phyloP scores from a whole-genome alignment of 1,140 invertebrate species.

The Caerostris extrusa region DNA sequence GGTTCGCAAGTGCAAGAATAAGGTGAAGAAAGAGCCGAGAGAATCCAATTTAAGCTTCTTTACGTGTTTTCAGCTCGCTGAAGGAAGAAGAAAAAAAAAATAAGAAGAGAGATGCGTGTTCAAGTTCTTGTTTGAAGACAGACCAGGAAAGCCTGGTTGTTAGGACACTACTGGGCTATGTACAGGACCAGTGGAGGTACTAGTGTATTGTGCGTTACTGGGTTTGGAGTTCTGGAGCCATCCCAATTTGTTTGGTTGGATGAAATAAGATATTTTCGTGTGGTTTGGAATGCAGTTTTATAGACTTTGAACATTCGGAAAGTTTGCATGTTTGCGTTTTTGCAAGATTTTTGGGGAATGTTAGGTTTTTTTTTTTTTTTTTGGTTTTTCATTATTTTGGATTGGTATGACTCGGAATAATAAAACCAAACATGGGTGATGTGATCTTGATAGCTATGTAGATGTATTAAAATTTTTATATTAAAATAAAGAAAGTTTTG shows the following conservation, averaged over 20 bases:
- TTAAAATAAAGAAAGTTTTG: too few species aligned
- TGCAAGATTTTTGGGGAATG: too few species aligned
- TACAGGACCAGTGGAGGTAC: background rate
- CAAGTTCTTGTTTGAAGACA: slow-evolving; percentile 63
- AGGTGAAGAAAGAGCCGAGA: slow-evolving; percentile 68
- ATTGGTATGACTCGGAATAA: too few species aligned
- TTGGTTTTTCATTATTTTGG: too few species aligned
- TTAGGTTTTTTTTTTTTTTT: too few species aligned
- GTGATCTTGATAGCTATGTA: too few species aligned
- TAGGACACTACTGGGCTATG: slow-evolving; percentile 66
- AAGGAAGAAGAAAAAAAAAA: background rate
- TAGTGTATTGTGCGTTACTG: background rate
- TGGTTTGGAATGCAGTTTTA: too few species aligned
- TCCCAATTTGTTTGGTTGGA: background rate
- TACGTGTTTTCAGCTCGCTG: slow-evolving; percentile 36
- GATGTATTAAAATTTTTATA: too few species aligned
- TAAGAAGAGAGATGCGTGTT: slow-evolving; percentile 59
- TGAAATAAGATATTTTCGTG: too few species aligned
- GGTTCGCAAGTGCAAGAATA: slow-evolving; percentile 59
- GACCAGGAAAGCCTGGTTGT: background rate
- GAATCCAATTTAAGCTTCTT: slow-evolving; percentile 76
- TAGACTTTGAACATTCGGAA: too few species aligned
- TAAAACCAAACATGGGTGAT: too few species aligned
- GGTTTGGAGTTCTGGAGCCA: background rate
- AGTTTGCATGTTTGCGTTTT: too few species aligned